Percentiles rank a stretch among this genome's conserved stretches.
Conservation (phyloP, 2,797 vertebrate species). For the Alca torda region DNA sequence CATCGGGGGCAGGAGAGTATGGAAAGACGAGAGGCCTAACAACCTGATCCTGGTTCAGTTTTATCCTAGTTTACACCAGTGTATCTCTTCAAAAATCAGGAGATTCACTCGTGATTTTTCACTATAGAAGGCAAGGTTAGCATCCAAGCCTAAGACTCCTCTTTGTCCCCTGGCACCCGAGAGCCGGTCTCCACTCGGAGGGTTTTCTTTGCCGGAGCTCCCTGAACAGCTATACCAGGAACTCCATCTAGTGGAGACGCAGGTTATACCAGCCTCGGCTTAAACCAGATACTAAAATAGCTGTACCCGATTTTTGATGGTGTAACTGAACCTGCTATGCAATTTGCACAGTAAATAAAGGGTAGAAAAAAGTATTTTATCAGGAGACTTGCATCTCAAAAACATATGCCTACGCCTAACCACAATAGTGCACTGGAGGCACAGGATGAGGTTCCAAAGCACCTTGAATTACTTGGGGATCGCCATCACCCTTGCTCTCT, state of each 20-base stretch:
- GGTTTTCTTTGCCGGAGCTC: too few relatives aligned
- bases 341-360: background rate
- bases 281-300: fast-evolving
- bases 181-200: background rate
- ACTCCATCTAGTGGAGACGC: slow-evolving; percentile 50
- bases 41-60: fast-evolving
- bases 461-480: fast-evolving
- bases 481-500: fast-evolving
- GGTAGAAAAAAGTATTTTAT: background rate
- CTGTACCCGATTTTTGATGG: background rate
- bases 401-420: background rate
- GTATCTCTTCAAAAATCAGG: background rate
- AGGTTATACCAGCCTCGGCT: background rate
- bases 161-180: background rate
- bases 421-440: background rate
- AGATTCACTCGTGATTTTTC: too few relatives aligned
- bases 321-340: background rate
- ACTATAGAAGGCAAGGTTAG: background rate
- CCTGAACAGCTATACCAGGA: background rate
- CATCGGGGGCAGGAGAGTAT: too few relatives aligned
- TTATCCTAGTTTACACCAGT: background rate
- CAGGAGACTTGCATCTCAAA: too few relatives aligned
- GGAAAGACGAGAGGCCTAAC: fast-evolving
- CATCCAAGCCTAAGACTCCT: background rate
- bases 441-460: too few relatives aligned